Evolutionary conservation across 2,797 vertebrate genomes (phyloP).

Genomic region (Typhlichthys eigenmanni): DNA sequence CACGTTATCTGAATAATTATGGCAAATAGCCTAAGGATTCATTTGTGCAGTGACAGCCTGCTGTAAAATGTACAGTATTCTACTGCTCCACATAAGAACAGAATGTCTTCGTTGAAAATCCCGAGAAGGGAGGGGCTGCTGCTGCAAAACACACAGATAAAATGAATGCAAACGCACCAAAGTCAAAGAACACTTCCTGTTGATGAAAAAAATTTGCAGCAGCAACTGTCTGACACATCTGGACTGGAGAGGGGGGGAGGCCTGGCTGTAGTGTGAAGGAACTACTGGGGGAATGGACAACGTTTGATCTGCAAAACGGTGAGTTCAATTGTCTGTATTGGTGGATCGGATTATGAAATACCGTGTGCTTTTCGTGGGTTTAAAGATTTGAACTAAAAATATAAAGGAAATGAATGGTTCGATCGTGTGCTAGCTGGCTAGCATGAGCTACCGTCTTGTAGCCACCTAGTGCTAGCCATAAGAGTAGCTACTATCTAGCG

Average conservation of each 20-base stretch:
- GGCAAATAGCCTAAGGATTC: no score
- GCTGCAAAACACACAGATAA: conserved; percentile 66
- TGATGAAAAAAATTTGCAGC: conserved; percentile 76
- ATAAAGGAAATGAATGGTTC: conserved; percentile 21
- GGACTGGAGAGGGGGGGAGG: conserved; percentile 78
- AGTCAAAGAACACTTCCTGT: conserved; percentile 81
- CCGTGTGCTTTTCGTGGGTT: conserved; percentile 2
- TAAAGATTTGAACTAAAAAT: conserved; percentile 12
- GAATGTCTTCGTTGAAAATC: conserved; percentile 54
- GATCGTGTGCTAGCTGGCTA: conserved; percentile 39
- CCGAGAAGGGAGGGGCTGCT: conserved; percentile 63
- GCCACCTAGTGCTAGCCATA: conserved; percentile 8
- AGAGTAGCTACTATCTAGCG: conserved; percentile 11
- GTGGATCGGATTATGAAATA: conserved; percentile 5
- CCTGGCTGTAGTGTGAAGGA: conserved; percentile 73
- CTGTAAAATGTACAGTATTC: no score
- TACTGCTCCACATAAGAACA: conserved; percentile 37
- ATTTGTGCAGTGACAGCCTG: no score
- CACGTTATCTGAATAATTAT: not conserved
- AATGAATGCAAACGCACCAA: conserved; percentile 71
- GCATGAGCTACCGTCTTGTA: conserved; percentile 46
- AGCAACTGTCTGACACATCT: conserved; percentile 79
- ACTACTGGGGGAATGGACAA: conserved; percentile 77
- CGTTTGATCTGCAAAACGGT: conserved; percentile 76
- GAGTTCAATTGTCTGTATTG: conserved; percentile 37